phyloP scores from a whole-genome alignment of 35 echinoderm and acorn worm genomes.

The Diadema setosum region DNA sequence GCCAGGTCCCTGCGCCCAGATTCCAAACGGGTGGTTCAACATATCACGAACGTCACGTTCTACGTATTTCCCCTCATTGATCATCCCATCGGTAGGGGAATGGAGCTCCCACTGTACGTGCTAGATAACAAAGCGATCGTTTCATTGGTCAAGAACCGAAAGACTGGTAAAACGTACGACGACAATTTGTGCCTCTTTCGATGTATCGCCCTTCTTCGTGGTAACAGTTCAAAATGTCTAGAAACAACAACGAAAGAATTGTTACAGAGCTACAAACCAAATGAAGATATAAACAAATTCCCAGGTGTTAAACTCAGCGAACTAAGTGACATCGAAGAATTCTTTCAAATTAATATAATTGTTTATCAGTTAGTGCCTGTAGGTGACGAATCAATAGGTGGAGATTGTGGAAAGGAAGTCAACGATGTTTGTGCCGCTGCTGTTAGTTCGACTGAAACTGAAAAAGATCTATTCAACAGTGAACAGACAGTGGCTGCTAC shows the following conservation, averaged over 20 bases:
- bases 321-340: not conserved
- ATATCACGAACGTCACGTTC: not conserved
- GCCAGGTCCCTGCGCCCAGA: not conserved
- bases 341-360: not conserved
- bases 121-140: not conserved
- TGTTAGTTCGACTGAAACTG: not conserved
- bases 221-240: not conserved
- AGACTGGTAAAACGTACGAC: not conserved
- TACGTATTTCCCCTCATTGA: not conserved
- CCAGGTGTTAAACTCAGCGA: not conserved
- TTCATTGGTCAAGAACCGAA: not conserved
- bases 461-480: not conserved
- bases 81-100: not conserved
- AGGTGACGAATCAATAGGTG: no score
- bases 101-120: not conserved
- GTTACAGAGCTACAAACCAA: not conserved
- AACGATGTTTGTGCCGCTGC: not conserved
- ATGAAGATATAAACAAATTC: not conserved
- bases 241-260: not conserved
- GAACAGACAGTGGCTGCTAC: not conserved
- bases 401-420: no score
- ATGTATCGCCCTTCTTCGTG: not conserved
- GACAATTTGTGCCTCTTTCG: conserved; percentile 34
- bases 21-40: not conserved
- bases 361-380: not conserved